A percentile compares a stretch with the other conserved stretches of the same genome.
Evolutionary conservation across 2,888 invertebrate genomes (phyloP).

Genomic region (Eudasyphora cyanicolor): DNA sequence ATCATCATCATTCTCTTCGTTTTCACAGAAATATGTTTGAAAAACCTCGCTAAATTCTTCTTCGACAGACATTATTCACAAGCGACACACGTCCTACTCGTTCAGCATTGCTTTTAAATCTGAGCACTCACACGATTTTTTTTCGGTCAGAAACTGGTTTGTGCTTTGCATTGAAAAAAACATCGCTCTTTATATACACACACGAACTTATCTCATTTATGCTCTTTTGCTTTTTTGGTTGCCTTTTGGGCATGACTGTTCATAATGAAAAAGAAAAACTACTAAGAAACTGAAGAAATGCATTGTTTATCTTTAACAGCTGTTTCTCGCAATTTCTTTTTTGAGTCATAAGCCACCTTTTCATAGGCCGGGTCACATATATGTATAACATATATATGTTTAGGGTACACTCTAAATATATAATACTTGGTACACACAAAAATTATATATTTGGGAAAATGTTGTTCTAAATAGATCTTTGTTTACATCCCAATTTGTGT

Average conservation of each 20-base stretch:
- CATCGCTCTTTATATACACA: neutral
- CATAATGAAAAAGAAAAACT: neutral
- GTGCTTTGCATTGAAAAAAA: neutral
- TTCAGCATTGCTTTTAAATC: neutral
- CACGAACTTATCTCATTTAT: neutral
- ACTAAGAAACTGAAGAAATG: neutral
- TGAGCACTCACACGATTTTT: no score
- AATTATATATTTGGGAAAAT: no score
- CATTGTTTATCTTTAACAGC: neutral
- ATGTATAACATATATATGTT: no score
- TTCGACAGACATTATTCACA: neutral
- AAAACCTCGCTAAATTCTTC: constrained; percentile 3
- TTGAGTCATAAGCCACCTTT: no score
- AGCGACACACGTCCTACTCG: neutral
- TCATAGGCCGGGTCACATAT: no score
- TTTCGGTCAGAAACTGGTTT: neutral
- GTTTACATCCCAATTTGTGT: no score
- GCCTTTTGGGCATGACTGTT: neutral
- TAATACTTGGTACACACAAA: no score
- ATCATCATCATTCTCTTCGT: constrained; percentile 19
- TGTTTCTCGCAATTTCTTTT: neutral
- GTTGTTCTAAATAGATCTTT: no score
- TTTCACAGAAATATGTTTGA: neutral
- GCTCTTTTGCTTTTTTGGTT: neutral
- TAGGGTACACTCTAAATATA: no score